These are phyloP conservation scores for Periplaneta americana DNA, from an alignment of 1,140 invertebrate species.

Conservation along the genomic window DNA sequence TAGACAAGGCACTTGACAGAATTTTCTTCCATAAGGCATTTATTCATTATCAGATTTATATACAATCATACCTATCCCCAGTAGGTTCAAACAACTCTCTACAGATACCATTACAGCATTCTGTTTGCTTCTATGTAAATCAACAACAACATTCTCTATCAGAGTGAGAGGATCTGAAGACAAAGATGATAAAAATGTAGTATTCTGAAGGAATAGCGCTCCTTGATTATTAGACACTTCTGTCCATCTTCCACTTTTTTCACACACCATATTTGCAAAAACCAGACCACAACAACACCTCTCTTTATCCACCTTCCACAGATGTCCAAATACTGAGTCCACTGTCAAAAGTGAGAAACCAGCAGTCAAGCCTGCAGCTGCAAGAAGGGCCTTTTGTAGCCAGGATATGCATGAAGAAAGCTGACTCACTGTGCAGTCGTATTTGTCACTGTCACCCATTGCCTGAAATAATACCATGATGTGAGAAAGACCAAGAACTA, in stretches of 20 bases:
- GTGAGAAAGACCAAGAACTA: neutral
- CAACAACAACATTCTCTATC: neutral
- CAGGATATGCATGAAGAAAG: neutral
- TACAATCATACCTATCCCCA: constrained; percentile 4
- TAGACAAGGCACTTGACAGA: no score
- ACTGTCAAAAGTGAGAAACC: neutral
- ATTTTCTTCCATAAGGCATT: no score
- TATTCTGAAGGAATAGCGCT: neutral
- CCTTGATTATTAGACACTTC: neutral
- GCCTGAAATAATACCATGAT: no score
- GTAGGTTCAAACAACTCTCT: neutral
- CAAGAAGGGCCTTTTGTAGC: neutral
- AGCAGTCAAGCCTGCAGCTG: neutral
- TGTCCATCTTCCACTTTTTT: neutral
- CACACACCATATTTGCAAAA: neutral
- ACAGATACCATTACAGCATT: neutral
- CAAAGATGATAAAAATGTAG: neutral
- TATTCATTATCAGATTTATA: neutral
- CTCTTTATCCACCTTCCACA: neutral
- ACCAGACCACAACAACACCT: neutral
- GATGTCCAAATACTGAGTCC: neutral
- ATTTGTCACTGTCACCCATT: neutral
- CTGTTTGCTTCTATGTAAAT: neutral
- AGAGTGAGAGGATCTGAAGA: neutral
- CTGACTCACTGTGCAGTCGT: neutral